Evolutionary conservation across 2,888 invertebrate species (phyloP).

Genomic region (Dione juno): DNA sequence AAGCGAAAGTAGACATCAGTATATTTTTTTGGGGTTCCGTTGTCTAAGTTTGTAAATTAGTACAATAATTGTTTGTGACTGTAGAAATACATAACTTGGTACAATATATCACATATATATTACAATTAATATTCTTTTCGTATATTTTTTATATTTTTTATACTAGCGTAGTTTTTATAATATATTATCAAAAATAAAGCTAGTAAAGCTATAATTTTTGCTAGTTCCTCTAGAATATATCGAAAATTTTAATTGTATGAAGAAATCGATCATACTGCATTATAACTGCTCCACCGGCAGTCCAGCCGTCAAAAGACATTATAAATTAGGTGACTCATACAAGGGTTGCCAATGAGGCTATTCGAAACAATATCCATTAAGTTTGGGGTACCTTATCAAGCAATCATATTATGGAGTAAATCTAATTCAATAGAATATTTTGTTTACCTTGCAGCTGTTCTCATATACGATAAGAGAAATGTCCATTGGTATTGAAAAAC

Average conservation of each 20-base stretch:
- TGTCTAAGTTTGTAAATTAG: neutral
- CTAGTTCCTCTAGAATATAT: no score
- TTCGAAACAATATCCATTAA: constrained; percentile 50
- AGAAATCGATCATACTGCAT: neutral
- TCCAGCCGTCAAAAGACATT: constrained; percentile 10
- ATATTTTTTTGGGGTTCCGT: neutral
- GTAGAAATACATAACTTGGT: no score
- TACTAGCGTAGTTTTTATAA: no score
- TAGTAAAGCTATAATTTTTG: no score
- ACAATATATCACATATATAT: no score
- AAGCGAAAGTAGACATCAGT: neutral
- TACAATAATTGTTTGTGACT: neutral
- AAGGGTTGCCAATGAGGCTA: constrained; percentile 46
- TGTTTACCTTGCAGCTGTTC: constrained; percentile 26
- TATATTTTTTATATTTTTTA: no score
- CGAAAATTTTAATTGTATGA: no score
- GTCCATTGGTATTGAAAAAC: neutral
- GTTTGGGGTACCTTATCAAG: constrained; percentile 49
- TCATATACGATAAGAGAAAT: neutral
- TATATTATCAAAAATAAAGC: no score
- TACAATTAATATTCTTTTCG: no score
- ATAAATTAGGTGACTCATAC: constrained; percentile 50
- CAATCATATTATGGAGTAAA: constrained; percentile 45
- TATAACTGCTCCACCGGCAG: neutral
- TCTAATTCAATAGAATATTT: constrained; percentile 37